Conservation (phyloP, 2,113 vertebrate species). For the Zapus hudsonius region DNA sequence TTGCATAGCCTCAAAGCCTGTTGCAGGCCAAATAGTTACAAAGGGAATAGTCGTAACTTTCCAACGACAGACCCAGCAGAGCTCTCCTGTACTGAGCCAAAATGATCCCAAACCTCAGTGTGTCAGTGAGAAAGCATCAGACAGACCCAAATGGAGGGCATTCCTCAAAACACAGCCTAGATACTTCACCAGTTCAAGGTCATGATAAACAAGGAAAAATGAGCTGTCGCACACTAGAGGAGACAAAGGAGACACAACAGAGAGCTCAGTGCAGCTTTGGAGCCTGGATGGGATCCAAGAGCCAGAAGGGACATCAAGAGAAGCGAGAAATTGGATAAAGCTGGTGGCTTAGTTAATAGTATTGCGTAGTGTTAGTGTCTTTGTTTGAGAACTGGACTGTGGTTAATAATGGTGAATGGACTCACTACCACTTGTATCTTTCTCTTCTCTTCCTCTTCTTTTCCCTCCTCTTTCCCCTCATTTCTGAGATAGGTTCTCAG, state of each 20-base stretch:
- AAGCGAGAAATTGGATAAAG: background rate
- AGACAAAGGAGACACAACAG: background rate
- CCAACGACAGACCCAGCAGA: background rate
- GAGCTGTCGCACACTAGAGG: background rate
- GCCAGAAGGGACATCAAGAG: background rate
- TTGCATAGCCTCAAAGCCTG: background rate
- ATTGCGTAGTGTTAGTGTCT: too few relatives aligned
- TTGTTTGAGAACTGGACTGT: background rate
- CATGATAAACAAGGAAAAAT: background rate
- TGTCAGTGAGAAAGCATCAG: background rate
- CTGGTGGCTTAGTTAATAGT: background rate
- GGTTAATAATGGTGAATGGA: too few relatives aligned
- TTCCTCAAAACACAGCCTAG: background rate
- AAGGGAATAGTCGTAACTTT: background rate
- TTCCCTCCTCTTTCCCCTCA: too few relatives aligned
- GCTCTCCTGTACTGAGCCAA: background rate
- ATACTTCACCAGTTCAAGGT: background rate
- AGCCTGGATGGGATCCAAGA: background rate
- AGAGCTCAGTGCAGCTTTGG: too few relatives aligned
- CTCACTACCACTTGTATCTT: too few relatives aligned
- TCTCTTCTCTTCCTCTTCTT: too few relatives aligned
- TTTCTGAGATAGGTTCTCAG: too few relatives aligned
- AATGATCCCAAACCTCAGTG: background rate
- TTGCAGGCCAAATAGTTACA: background rate
- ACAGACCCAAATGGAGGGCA: background rate